These are phyloP conservation scores for Erebia epiphron DNA, from an alignment of 2,888 invertebrate genomes.

Conservation along the genomic window DNA sequence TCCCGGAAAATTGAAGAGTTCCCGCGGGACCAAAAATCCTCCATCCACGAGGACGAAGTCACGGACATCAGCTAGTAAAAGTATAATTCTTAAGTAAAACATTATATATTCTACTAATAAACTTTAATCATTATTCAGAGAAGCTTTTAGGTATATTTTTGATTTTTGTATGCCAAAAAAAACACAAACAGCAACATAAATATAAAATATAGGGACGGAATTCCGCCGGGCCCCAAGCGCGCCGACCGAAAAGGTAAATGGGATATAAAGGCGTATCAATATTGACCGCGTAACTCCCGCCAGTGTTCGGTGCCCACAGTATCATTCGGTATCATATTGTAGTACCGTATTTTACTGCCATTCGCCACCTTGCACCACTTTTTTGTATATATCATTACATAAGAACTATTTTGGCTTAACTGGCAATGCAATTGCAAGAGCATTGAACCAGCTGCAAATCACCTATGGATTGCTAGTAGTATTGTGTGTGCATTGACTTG, in stretches of 20 bases:
- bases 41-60: too few species aligned
- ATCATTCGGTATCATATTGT: conserved; percentile 40
- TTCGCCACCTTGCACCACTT: background rate
- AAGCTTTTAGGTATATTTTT: background rate
- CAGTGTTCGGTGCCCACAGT: conserved; percentile 63
- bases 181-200: conserved; percentile 54
- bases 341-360: conserved; percentile 36
- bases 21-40: too few species aligned
- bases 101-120: too few species aligned
- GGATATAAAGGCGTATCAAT: conserved; percentile 79
- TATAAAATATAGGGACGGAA: conserved; percentile 67
- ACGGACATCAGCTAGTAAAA: too few species aligned
- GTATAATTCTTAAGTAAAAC: too few species aligned
- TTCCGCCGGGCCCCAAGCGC: conserved; percentile 59
- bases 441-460: too few species aligned
- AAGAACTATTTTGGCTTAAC: background rate
- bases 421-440: too few species aligned
- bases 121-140: too few species aligned
- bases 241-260: conserved; percentile 74
- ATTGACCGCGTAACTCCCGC: conserved; percentile 71
- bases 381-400: background rate
- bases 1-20: too few species aligned
- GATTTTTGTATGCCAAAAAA: background rate
- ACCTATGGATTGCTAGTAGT: too few species aligned
- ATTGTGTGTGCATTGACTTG: too few species aligned